phyloP scores from a whole-genome alignment of 1,140 invertebrate genomes.

The Calephelis nemesis region DNA sequence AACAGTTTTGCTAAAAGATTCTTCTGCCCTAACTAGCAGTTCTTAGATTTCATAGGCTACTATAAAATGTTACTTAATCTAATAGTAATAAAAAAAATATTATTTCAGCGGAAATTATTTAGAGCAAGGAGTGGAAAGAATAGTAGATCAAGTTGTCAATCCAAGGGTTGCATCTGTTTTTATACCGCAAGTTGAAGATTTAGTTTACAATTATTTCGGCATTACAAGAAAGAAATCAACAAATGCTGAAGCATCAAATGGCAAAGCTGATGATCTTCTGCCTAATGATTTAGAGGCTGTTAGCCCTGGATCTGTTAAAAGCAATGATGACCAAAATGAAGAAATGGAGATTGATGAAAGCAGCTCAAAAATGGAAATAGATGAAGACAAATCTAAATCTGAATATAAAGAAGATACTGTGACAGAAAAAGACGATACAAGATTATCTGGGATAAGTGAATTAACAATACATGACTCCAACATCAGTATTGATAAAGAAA shows the following conservation, averaged over 20 bases:
- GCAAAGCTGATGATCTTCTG: constrained; percentile 79
- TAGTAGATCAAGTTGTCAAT: constrained; percentile 97
- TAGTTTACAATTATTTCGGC: constrained; percentile 93
- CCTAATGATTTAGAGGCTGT: constrained; percentile 88
- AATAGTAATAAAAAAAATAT: not conserved
- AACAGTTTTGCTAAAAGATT: too few species aligned
- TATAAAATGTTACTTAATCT: too few species aligned
- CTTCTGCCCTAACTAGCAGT: too few species aligned
- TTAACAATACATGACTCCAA: constrained; percentile 75
- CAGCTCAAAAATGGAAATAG: constrained; percentile 49
- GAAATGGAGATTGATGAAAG: constrained; percentile 57
- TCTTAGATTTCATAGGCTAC: too few species aligned
- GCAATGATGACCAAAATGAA: constrained; percentile 69
- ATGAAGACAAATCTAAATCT: constrained; percentile 76
- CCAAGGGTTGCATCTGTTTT: constrained; percentile 93
- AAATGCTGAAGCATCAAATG: constrained; percentile 54
- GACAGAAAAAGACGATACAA: constrained; percentile 62
- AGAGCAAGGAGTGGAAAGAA: constrained; percentile 92
- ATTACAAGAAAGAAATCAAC: constrained; percentile 75
- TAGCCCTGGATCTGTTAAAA: constrained; percentile 86
- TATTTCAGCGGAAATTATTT: constrained; percentile 87
- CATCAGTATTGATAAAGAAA: constrained; percentile 50
- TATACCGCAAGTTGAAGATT: constrained; percentile 93
- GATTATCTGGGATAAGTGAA: constrained; percentile 81
- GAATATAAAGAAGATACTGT: constrained; percentile 82